Evolutionary conservation across 2,797 vertebrate genomes (phyloP).

Genomic region (Trichosurus vulpecula): DNA sequence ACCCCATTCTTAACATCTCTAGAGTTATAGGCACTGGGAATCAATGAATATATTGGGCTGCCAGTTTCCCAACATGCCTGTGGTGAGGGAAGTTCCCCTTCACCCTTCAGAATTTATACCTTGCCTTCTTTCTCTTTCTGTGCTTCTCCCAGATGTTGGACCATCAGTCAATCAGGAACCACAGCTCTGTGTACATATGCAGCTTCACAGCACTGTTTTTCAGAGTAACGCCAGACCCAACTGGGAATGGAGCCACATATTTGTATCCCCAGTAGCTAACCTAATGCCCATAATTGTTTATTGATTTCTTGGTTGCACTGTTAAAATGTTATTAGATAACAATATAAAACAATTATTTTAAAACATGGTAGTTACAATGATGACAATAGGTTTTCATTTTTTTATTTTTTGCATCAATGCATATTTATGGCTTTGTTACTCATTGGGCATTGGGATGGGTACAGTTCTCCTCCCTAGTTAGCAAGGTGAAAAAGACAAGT

Average conservation of each 20-base stretch:
- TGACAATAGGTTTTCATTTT: neutral
- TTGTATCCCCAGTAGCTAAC: neutral
- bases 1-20: neutral
- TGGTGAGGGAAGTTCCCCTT: neutral
- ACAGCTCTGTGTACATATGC: neutral
- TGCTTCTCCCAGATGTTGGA: neutral
- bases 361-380: neutral
- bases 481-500: neutral
- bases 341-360: slow-evolving; percentile 35
- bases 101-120: neutral
- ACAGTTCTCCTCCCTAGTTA: neutral
- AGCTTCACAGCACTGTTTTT: neutral
- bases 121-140: neutral
- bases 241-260: neutral
- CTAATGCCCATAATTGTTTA: slow-evolving; percentile 31
- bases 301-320: slow-evolving; percentile 56
- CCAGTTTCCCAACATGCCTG: neutral
- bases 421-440: neutral
- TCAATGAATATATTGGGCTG: neutral
- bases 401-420: neutral
- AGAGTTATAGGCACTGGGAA: neutral
- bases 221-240: neutral
- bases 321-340: slow-evolving; percentile 47
- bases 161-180: neutral
- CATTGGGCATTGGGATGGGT: neutral